These are phyloP conservation scores for Tympanuchus pallidicinctus DNA, from an alignment of 2,113 vertebrate species.

Conservation along the genomic window DNA sequence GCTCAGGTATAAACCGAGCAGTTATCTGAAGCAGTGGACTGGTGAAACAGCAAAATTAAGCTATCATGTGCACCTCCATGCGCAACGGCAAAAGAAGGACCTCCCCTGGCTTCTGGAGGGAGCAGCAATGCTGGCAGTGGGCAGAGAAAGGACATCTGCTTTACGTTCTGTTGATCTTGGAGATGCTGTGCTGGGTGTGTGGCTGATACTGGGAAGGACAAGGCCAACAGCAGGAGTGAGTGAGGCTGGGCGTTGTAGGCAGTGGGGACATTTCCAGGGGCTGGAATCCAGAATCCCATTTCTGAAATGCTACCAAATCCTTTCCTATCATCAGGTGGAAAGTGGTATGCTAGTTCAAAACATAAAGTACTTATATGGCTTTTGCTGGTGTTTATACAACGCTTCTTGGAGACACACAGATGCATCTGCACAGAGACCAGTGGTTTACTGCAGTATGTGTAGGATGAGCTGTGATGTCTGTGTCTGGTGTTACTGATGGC, in stretches of 20 bases:
- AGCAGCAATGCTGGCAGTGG: not conserved
- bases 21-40: not conserved
- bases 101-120: not conserved
- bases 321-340: not conserved
- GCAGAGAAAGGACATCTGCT: not conserved
- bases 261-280: not conserved
- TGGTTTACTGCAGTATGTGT: not conserved
- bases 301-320: not conserved
- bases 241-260: fast-evolving
- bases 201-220: not conserved
- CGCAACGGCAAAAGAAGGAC: not conserved
- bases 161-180: not conserved
- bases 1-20: not conserved
- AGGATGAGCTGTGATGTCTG: not conserved
- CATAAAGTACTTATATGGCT: not conserved
- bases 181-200: not conserved
- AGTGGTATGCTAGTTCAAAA: not conserved
- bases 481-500: not conserved
- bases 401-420: not conserved
- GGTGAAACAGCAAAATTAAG: not conserved
- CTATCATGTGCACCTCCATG: not conserved
- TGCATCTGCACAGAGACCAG: not conserved
- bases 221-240: not conserved
- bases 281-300: not conserved
- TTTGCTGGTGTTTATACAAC: not conserved